Evolutionary conservation across 1,140 invertebrate genomes (phyloP), one percentile per base, ranked within the genome.

Genomic region (Calliphora vicina): DNA sequence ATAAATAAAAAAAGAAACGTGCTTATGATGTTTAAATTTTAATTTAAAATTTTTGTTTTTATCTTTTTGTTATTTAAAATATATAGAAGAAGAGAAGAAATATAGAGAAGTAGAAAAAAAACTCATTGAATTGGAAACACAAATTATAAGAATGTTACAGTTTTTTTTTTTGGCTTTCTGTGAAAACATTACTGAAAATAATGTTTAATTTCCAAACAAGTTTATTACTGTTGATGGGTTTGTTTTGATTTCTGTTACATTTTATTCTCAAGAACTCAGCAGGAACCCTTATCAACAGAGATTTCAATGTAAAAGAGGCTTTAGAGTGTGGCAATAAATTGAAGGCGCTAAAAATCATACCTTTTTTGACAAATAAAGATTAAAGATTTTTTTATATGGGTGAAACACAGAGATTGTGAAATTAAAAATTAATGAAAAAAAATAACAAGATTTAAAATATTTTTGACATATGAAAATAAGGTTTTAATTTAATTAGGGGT

Each of bases 361-460:
- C 73, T 76, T n/a, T 76, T n/a, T 76, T 76, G 73, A 76, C 73
- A 76, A 76, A 17, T 35, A 35, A 35, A 76, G 35, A 74, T 74
- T n/a, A 8, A 35, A 35, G 72, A 74, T 35, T 74, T 57, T 57
- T n/a, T n/a, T n/a, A n/a, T n/a, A n/a, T 3, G 35, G 35, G 35
- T 8, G 35, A 35, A 35, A 35, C 6, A 2, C 10, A 35, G 10
- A 35, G 35, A 35, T 35, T 35, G 10, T 2, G 35, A 35, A 35
- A 35, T 35, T 35, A 6, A 35, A 5, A 35, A 35, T 35, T 35
- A 0, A 35, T 35, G 35, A 35, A 5, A 35, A 35, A 35, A 6
- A n/a, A n/a, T n/a, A n/a, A 8, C 5, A 35, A 35, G 35, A 35
- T 35, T 35, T 35, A 8, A 35, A 35, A 35, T 35, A 35, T 35